A percentile compares a stretch with the other conserved stretches of the same genome.
These are phyloP conservation scores for Eublepharis macularius DNA, from an alignment of 2,113 vertebrate genomes.

Conservation along the genomic window DNA sequence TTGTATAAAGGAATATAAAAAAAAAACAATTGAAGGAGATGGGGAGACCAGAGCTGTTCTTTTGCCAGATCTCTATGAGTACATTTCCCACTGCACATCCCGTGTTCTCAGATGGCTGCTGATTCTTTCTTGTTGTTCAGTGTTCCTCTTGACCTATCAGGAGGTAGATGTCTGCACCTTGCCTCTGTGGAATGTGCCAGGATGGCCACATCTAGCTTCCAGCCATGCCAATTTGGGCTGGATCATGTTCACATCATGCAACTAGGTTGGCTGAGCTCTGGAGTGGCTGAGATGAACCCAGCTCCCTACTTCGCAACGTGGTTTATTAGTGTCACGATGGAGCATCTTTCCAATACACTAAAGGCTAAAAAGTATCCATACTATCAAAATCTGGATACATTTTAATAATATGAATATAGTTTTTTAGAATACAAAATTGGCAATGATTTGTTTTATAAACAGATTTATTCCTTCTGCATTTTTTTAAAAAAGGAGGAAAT, in stretches of 20 bases:
- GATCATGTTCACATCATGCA: no score
- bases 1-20: background rate
- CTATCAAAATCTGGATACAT: slow-evolving; percentile 1
- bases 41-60: background rate
- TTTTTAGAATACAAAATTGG: slow-evolving; percentile 32
- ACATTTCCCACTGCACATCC: no score
- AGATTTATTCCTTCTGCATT: slow-evolving; percentile 30
- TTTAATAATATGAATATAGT: slow-evolving; percentile 3
- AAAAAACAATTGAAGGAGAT: background rate
- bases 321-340: background rate
- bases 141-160: no score
- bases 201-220: no score
- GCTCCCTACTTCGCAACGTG: background rate
- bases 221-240: no score
- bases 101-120: no score
- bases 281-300: no score
- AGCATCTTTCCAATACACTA: slow-evolving; percentile 33
- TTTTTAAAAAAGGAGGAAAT: background rate
- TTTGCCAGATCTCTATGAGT: no score
- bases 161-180: no score
- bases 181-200: no score
- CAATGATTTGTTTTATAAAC: slow-evolving; percentile 11
- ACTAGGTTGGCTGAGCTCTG: no score
- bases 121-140: no score
- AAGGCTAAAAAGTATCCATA: slow-evolving; percentile 10